Conservation (phyloP, 1,140 invertebrate genomes). For the Procambarus clarkii region DNA sequence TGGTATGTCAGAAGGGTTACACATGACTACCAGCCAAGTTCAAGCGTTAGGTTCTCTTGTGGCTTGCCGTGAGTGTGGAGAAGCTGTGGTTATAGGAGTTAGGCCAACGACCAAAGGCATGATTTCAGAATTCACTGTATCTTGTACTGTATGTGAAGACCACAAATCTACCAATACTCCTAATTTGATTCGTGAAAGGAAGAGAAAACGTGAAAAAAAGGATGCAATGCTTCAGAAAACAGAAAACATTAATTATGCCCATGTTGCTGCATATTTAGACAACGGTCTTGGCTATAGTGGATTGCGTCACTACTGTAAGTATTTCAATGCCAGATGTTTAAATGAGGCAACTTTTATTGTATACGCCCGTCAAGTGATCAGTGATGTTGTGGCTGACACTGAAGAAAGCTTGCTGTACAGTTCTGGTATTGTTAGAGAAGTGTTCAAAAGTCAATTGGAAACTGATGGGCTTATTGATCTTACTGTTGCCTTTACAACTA, state of each 20-base stretch:
- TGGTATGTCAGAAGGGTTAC: conserved; percentile 65
- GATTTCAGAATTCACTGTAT: conserved; percentile 71
- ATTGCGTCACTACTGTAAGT: conserved; percentile 71
- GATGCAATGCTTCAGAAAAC: conserved; percentile 67
- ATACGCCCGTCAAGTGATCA: conserved; percentile 70
- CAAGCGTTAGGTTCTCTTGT: conserved; percentile 62
- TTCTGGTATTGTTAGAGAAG: conserved; percentile 69
- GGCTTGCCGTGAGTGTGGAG: conserved; percentile 70
- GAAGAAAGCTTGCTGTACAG: conserved; percentile 68
- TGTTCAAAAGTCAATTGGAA: conserved; percentile 66
- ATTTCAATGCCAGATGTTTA: conserved; percentile 71
- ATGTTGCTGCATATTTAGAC: conserved; percentile 70
- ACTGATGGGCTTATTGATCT: conserved; percentile 68
- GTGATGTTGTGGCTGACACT: conserved; percentile 69
- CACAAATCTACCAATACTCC: conserved; percentile 71
- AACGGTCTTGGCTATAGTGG: conserved; percentile 72
- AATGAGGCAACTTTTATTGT: conserved; percentile 72
- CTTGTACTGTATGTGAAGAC: conserved; percentile 69
- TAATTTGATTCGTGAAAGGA: conserved; percentile 68
- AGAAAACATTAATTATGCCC: conserved; percentile 72
- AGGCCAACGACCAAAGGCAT: conserved; percentile 71
- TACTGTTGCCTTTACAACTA: conserved; percentile 71
- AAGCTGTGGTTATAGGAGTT: conserved; percentile 61
- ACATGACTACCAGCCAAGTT: conserved; percentile 70
- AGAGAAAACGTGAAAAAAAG: conserved; percentile 68